Evolutionary conservation across 1,140 invertebrate genomes (phyloP), one percentile per base, ranked within the genome.

Genomic region (Caenorhabditis briggsae): DNA sequence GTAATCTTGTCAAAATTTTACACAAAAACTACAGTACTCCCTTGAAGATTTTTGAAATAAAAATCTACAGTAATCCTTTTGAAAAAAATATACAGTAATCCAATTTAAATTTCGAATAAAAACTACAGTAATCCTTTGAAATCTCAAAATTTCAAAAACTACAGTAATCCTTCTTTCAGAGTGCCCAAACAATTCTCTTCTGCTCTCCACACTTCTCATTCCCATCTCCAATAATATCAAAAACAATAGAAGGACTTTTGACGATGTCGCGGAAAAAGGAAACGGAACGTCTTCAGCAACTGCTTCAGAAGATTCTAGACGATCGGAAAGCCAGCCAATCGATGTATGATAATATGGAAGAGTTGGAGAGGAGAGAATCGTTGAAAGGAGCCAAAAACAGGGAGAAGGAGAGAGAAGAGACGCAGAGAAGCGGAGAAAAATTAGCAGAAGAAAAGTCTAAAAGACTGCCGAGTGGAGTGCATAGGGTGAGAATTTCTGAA

Each of bases 331-430:
- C 33, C 14, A 20, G 14, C 8, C 58, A 59, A 58, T 83, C 82
- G 14, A 83, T 48, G 55, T 83, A 83, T 59, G 82, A 83, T 48
- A 83, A 83, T 83, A 46, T 59, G 18, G 82, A 59, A 46, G 82
- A 58, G 16, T 0, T 61, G 20, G 58, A 64, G 58, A 48, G 58
- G 20, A 18, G 55, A 33, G 55, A 83, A 64, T 59, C 41, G 23
- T n/a, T 58, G 43, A 59, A 59, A 41, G 43, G 20, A 56, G 18
- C 12, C 23, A 20, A 33, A 16, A 64, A 18, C 9, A 5, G 7
- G 20, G 41, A 82, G 11, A 23, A 50, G 18, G 33, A n/a, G 14
- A 12, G 70, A 33, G 25, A 11, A 20, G 33, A 78, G 18, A 16
- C n/a, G 48, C 48, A 23, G 78, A 50, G 50, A 23, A 5, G 11